Percentiles rank a stretch among this genome's conserved stretches.
phyloP scores from a whole-genome alignment of 1,140 invertebrate genomes.

The Tribolium madens region DNA sequence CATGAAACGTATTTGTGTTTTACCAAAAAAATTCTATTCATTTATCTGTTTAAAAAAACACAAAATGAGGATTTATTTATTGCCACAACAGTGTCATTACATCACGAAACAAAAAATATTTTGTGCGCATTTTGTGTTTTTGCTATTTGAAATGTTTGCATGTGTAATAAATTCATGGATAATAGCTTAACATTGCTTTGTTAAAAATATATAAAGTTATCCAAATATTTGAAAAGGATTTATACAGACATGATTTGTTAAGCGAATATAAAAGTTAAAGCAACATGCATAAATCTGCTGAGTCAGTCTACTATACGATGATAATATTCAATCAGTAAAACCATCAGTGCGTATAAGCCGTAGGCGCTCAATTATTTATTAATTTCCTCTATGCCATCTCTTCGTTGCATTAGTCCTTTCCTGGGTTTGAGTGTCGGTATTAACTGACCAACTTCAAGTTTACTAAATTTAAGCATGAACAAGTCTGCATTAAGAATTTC shows the following conservation, averaged over 20 bases:
- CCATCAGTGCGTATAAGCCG: slow-evolving; percentile 51
- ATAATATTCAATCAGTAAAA: slow-evolving; percentile 54
- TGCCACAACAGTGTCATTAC: background rate
- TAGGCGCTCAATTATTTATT: slow-evolving; percentile 56
- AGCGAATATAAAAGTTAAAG: slow-evolving; percentile 36
- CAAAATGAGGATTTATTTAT: background rate
- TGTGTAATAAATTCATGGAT: slow-evolving; percentile 29
- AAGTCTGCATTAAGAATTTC: background rate
- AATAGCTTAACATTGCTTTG: slow-evolving; percentile 5
- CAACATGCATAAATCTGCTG: slow-evolving; percentile 29
- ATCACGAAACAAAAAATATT: background rate
- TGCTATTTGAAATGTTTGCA: slow-evolving; percentile 18
- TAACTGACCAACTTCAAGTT: slow-evolving; percentile 20
- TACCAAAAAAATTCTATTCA: background rate
- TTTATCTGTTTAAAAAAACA: background rate
- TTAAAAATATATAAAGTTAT: slow-evolving; percentile 32
- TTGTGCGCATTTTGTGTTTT: background rate
- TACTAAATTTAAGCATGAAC: background rate
- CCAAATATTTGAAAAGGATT: slow-evolving; percentile 38
- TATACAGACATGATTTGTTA: slow-evolving; percentile 28
- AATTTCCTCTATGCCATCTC: slow-evolving; percentile 50
- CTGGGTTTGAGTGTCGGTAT: background rate
- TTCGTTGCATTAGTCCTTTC: slow-evolving; percentile 8
- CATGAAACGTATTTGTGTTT: background rate
- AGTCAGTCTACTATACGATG: slow-evolving; percentile 27